Base-by-base conservation (phyloP, 2,113 vertebrate species). In the Potamarius usumacintae region DNA sequence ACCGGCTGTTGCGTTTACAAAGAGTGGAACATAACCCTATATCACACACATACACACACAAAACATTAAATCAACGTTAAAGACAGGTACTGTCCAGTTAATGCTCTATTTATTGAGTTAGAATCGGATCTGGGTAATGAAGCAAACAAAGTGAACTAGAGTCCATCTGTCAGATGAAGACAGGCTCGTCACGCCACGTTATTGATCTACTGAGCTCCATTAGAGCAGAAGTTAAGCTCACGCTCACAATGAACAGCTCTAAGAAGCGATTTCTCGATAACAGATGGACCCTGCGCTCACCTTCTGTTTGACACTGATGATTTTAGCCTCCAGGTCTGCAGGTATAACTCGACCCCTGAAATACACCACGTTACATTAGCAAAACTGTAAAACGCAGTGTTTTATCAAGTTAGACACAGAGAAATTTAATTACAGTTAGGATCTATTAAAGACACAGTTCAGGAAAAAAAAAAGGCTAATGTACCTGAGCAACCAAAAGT, bases 281-380 rank as follows among this genome's bases (percentile, higher is more conserved):
- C 12, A 27, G 7, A 4, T 50, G 4, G n/a, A 60, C 25, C 62
- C 17, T 4, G n/a, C 4, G 27, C 94, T 34, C 58, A 99, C 98
- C 96, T 99, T 99, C 94, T 99, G 97, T 91, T 99, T 99, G 57
- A 95, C 96, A 91, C 97, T 97, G 86, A 99, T 93, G 95, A 99
- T 96, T 95, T 99, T 99, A 82, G 97, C 96, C 91, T 99, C 98
- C 92, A 99, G 96, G 93, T 99, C 98, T 89, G 97, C 95, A 89
- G 98, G 98, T 94, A 99, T 99, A 91, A 99, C 97, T 93, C 99
- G 97, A 84, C 98, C 98, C 91, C 98, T 99, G 91, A 91, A 95
- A 96, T 92, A 92, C 85, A 83, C 87, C 15, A 91, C 89, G 95
- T 20, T 58, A 67, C 53, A 87, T 87, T 20, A 87, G 92, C 34